Percentiles rank a stretch among this genome's conserved stretches.
These are phyloP conservation scores for Andrena camellia DNA, from an alignment of 2,888 invertebrate genomes.

Conservation along the genomic window DNA sequence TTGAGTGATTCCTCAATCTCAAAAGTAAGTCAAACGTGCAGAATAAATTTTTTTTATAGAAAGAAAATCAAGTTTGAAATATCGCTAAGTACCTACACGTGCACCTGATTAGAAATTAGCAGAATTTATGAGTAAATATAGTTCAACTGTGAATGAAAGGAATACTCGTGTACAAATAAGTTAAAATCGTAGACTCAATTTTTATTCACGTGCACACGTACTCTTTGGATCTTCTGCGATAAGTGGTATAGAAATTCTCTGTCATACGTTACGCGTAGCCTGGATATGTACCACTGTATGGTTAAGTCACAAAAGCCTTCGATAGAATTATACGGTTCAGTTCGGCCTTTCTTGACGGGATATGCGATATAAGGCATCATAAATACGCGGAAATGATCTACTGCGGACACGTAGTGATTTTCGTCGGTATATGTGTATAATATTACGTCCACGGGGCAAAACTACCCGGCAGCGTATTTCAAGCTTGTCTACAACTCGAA, in stretches of 20 bases:
- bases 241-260: not conserved
- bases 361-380: conserved; percentile 6
- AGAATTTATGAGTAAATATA: too few species aligned
- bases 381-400: conserved; percentile 32
- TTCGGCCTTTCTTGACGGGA: not conserved
- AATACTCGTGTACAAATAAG: too few species aligned
- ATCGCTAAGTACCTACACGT: too few species aligned
- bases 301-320: conserved; percentile 1
- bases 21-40: too few species aligned
- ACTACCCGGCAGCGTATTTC: conserved; percentile 15
- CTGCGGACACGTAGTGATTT: conserved; percentile 25
- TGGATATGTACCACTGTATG: not conserved
- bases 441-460: not conserved
- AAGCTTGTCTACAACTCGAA: conserved; percentile 22
- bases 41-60: too few species aligned
- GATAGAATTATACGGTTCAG: conserved; percentile 20
- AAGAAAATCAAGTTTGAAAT: too few species aligned
- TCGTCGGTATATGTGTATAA: not conserved
- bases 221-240: too few species aligned
- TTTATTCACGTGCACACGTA: too few species aligned
- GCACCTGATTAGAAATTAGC: too few species aligned
- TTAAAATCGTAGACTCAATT: too few species aligned
- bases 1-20: too few species aligned
- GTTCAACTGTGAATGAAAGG: too few species aligned
- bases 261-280: not conserved